Percentiles rank a stretch among this genome's conserved stretches.
These are phyloP conservation scores for Orbicella faveolata DNA, from an alignment of 64 coral and sea anemone species.

Conservation along the genomic window DNA sequence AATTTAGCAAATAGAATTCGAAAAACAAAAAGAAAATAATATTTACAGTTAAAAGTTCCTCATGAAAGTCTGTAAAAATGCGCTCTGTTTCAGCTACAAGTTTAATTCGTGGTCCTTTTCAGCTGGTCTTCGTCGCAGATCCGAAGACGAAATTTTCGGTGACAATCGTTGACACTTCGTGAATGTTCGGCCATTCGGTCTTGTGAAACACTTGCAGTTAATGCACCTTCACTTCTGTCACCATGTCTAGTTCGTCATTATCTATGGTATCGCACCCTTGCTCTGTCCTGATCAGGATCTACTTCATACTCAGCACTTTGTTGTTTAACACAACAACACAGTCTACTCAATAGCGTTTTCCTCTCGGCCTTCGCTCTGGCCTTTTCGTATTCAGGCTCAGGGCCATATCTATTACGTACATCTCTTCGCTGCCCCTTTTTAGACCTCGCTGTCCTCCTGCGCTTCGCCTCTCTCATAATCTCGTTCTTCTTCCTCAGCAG, in stretches of 20 bases:
- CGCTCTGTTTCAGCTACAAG: background rate
- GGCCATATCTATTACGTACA: background rate
- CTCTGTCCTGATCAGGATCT: background rate
- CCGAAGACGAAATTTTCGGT: background rate
- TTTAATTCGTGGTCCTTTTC: background rate
- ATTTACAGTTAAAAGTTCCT: background rate
- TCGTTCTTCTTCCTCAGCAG: constrained; percentile 69
- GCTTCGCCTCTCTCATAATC: constrained; percentile 81
- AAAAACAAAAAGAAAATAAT: background rate
- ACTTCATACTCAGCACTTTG: constrained; percentile 45
- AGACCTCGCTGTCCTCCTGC: constrained; percentile 74
- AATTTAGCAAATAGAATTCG: background rate
- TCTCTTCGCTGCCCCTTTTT: constrained; percentile 67
- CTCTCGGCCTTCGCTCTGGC: constrained; percentile 15
- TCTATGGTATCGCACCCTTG: background rate
- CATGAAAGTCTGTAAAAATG: background rate
- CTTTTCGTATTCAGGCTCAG: constrained; percentile 32
- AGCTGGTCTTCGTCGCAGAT: background rate
- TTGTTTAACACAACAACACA: constrained; percentile 56
- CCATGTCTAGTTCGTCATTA: background rate
- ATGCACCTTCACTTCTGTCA: background rate
- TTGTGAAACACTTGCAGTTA: background rate
- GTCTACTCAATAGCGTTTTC: constrained; percentile 34
- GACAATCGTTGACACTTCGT: background rate
- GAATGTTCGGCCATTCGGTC: background rate